Evolutionary conservation across 30 jellyfish, hydroid and myxozoan species (phyloP), one percentile per base, ranked within the genome.

Genomic region (Aurelia coerulea): DNA sequence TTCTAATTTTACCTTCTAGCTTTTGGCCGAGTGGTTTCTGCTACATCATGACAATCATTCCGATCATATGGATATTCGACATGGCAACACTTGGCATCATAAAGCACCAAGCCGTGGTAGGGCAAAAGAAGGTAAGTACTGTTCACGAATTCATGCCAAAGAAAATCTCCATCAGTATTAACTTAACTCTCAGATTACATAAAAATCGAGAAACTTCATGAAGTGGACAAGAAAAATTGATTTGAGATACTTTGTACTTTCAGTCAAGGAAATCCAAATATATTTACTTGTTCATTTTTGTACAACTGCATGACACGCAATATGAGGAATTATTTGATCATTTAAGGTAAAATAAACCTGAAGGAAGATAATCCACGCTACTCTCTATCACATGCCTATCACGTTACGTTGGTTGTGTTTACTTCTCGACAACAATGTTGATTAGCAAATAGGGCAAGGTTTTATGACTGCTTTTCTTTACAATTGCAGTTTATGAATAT

Each of bases 11-110:
- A 34, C 46, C 49, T 23, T 66, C 23, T 65, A 88, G 96, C 72
- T 91, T 91, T 68, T 91, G 98, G 98, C 98, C 98, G 39, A 91
- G 98, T 58, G 98, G 98, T 35, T 91, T 91, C 76, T 76, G 84
- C 67, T 91, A 91, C 78, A 91, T 91, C 52, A 31, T 85, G 58
- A 84, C 98, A 19, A 85, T 91, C 78, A 65, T 83, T 53, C 98
- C 98, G 23, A 76, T 79, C 19, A 91, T 91, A 12, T 91, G 98
- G 98, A 63, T 85, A 14, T 84, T 91, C 67, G 98, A 91, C 31
- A 64, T 91, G 87, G 93, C 80, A n/a, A 35, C 85, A 11, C 84
- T 91, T 3, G 85, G 75, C 18, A 39, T 85, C 18, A 64, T 89
- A 18, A 68, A 80, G 41, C 15, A 63, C 12, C 69, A 54, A 10